A percentile compares a stretch with the other conserved stretches of the same genome.
These are phyloP conservation scores for Spea hammondii DNA, from an alignment of 2,797 vertebrate species.

Conservation along the genomic window DNA sequence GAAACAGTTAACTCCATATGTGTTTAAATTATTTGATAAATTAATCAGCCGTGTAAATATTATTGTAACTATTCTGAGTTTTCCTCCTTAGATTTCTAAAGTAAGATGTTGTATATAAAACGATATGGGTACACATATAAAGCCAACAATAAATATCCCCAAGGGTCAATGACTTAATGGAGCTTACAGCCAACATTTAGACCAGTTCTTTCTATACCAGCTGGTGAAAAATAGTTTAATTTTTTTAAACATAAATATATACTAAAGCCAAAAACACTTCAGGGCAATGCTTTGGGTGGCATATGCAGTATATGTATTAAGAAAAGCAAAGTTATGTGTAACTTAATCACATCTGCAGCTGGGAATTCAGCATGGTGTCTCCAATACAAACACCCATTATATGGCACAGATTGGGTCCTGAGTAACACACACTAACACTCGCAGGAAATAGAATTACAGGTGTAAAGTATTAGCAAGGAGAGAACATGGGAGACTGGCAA, in stretches of 20 bases:
- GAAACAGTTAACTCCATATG: constrained; percentile 44
- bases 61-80: constrained; percentile 45
- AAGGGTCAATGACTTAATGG: constrained; percentile 36
- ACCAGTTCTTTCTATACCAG: constrained; percentile 29
- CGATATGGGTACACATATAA: constrained; percentile 19
- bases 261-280: constrained; percentile 34
- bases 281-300: constrained; percentile 44
- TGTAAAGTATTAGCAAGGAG: constrained; percentile 32
- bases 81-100: constrained; percentile 20
- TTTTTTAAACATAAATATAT: constrained; percentile 35
- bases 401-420: constrained; percentile 15
- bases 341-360: constrained; percentile 42
- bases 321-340: constrained; percentile 20
- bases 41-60: constrained; percentile 52
- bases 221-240: constrained; percentile 42
- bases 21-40: constrained; percentile 51
- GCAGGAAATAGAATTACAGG: constrained; percentile 44
- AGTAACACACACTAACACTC: constrained; percentile 4
- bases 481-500: constrained; percentile 5
- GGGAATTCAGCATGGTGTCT: constrained; percentile 34
- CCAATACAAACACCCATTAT: constrained; percentile 43
- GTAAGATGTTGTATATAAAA: constrained; percentile 12
- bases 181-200: constrained; percentile 23
- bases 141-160: constrained; percentile 40
- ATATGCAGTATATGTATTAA: constrained; percentile 3